These are phyloP conservation scores for Cabera pusaria DNA, from an alignment of 2,888 invertebrate genomes.

Conservation along the genomic window DNA sequence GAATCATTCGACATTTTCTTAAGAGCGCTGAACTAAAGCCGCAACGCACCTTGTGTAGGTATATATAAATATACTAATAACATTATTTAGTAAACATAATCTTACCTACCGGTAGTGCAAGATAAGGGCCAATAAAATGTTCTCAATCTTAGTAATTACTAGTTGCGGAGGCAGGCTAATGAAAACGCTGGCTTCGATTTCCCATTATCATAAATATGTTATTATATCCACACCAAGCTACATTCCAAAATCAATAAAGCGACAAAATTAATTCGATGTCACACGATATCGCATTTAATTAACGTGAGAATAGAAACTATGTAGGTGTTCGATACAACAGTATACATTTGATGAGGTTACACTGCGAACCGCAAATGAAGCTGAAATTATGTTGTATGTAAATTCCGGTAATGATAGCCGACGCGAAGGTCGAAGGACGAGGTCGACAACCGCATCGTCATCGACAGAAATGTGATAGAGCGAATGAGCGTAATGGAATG, in stretches of 20 bases:
- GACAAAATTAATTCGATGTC: conserved; percentile 8
- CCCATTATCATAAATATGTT: conserved; percentile 16
- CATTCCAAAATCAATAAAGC: conserved; percentile 9
- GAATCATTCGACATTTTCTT: no score
- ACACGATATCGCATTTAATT: conserved; percentile 14
- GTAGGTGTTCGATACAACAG: conserved; percentile 12
- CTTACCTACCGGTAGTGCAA: no score
- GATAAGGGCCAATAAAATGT: conserved; percentile 9
- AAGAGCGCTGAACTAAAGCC: no score
- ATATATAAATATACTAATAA: no score
- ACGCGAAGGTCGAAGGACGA: conserved; percentile 50
- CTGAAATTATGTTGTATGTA: conserved; percentile 55
- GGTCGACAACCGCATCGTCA: conserved; percentile 71
- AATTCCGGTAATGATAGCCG: conserved; percentile 46
- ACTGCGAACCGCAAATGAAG: conserved; percentile 26
- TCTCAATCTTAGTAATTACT: conserved; percentile 13
- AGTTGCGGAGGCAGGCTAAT: conserved; percentile 22
- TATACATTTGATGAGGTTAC: conserved; percentile 6
- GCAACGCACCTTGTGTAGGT: no score
- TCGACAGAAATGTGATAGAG: conserved; percentile 47
- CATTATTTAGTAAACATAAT: no score
- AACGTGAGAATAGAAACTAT: conserved; percentile 14
- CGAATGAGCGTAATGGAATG: conserved; percentile 31
- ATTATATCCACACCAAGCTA: conserved; percentile 10
- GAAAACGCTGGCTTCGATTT: conserved; percentile 25